Conservation (phyloP, 2,888 invertebrate genomes). For the Dicyrtomina minuta region DNA sequence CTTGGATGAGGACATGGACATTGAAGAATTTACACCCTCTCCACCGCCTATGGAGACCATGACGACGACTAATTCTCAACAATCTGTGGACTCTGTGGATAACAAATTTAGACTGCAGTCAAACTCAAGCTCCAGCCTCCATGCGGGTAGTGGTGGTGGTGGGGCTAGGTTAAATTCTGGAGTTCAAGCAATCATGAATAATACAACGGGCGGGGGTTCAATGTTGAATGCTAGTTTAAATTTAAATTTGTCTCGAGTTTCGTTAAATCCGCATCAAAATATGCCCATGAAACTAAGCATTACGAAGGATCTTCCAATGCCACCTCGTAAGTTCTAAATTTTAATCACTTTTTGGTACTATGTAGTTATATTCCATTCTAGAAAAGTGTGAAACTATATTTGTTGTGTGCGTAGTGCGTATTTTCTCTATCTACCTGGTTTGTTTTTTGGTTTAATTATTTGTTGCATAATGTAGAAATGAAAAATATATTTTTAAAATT, state of each 20-base stretch:
- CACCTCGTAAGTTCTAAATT: conserved; percentile 69
- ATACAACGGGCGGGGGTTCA: neutral
- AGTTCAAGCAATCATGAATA: neutral
- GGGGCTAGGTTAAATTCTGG: neutral
- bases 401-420: neutral
- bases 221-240: too few species aligned
- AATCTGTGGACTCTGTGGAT: too few species aligned
- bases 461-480: neutral
- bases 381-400: too few species aligned
- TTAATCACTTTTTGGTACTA: neutral
- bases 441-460: neutral
- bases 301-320: conserved; percentile 85
- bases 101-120: conserved; percentile 44
- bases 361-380: too few species aligned
- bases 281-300: conserved; percentile 61
- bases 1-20: conserved; percentile 40
- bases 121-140: neutral
- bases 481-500: neutral
- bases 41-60: conserved; percentile 31
- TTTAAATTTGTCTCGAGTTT: neutral
- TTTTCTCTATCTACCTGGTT: too few species aligned
- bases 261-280: neutral
- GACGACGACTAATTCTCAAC: neutral
- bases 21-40: conserved; percentile 34
- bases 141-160: neutral